These are phyloP conservation scores for Caranx melampygus DNA, from an alignment of 2,113 vertebrate genomes.

Conservation along the genomic window DNA sequence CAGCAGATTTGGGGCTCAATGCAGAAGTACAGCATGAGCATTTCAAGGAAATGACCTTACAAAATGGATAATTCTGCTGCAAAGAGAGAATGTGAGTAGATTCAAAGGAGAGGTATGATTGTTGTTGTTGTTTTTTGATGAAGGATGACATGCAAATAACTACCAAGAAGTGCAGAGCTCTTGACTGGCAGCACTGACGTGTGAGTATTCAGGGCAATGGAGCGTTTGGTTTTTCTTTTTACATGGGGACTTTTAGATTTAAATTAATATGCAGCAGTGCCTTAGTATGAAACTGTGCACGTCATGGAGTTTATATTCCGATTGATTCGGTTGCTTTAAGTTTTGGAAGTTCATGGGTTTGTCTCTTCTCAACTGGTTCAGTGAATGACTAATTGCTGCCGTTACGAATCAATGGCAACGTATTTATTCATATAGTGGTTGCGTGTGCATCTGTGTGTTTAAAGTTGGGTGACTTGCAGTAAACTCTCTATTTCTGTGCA, in stretches of 20 bases:
- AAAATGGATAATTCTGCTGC: constrained; percentile 5
- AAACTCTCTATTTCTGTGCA: constrained; percentile 55
- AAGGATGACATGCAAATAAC: not conserved
- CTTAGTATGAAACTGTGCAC: not conserved
- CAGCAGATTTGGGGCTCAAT: constrained; percentile 38
- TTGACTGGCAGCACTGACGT: constrained; percentile 4
- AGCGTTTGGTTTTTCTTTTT: not conserved
- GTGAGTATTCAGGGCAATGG: not conserved
- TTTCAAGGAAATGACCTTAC: constrained; percentile 21
- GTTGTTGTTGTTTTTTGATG: not conserved
- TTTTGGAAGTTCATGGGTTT: not conserved
- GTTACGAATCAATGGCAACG: not conserved
- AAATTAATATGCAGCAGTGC: too few species aligned
- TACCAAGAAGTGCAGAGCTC: constrained; percentile 20
- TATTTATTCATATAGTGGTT: not conserved
- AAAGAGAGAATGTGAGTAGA: constrained; percentile 36
- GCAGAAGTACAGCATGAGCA: constrained; percentile 63
- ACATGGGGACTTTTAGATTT: not conserved
- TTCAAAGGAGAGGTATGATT: not conserved
- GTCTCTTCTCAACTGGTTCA: constrained; percentile 18
- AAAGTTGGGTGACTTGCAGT: constrained; percentile 26
- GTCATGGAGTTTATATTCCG: not conserved
- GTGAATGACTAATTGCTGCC: not conserved
- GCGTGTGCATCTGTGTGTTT: not conserved
- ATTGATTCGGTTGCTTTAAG: not conserved